Conservation (phyloP, 2,888 invertebrate genomes). For the Brachypalpus laphriformis region DNA sequence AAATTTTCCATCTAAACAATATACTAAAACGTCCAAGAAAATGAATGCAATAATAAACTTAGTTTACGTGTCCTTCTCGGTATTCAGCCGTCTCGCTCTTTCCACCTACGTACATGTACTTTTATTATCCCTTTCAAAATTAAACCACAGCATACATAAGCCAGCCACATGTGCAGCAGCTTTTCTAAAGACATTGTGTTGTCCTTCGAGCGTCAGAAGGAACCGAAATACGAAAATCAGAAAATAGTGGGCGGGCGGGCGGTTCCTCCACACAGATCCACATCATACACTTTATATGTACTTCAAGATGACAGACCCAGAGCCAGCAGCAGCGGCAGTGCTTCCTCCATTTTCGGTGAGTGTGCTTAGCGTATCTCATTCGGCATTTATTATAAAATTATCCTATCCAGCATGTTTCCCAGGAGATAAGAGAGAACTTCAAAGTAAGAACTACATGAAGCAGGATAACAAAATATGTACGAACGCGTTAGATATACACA, state of each 20-base stretch:
- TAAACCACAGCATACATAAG: not conserved
- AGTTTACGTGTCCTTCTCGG: not conserved
- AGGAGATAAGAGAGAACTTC: conserved; percentile 72
- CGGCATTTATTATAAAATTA: conserved; percentile 68
- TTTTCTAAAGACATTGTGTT: conserved; percentile 27
- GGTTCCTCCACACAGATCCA: conserved; percentile 11
- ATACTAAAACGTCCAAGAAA: not conserved
- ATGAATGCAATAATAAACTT: not conserved
- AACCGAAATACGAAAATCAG: conserved; percentile 31
- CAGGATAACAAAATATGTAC: conserved; percentile 55
- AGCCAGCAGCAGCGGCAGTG: not conserved
- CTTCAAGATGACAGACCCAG: conserved; percentile 22
- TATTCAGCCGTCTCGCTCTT: not conserved
- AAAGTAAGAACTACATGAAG: conserved; percentile 68
- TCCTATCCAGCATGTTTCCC: conserved; percentile 72
- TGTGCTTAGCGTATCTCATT: conserved; percentile 70
- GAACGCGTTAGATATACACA: not conserved
- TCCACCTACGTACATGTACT: not conserved
- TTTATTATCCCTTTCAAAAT: not conserved
- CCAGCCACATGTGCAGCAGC: conserved; percentile 4
- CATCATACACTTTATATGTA: conserved; percentile 19
- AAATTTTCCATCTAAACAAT: not conserved
- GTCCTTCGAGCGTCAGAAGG: conserved; percentile 20
- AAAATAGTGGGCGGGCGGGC: conserved; percentile 14
- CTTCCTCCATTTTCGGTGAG: conserved; percentile 31